phyloP scores from a whole-genome alignment of 2,888 invertebrate genomes.

The Cataglyphis rosenhaueri region DNA sequence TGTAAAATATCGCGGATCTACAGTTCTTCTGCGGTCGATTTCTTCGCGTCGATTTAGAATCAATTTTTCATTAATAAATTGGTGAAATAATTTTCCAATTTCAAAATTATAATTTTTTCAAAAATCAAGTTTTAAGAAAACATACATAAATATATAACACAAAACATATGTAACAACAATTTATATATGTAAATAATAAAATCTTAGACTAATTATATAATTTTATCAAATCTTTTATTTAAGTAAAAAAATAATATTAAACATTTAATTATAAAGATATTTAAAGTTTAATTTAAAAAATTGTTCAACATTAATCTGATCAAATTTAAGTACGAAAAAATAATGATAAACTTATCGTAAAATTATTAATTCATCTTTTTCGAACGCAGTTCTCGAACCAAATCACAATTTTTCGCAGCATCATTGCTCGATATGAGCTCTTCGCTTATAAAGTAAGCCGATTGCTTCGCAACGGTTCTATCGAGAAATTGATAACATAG shows the following conservation, averaged over 20 bases:
- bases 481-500: slow-evolving; percentile 16
- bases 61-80: neutral
- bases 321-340: neutral
- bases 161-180: neutral
- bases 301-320: neutral
- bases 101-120: neutral
- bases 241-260: neutral
- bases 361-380: neutral
- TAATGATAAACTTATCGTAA: neutral
- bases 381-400: neutral
- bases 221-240: neutral
- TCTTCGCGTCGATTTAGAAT: neutral
- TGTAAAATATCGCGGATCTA: neutral
- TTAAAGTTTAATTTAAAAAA: neutral
- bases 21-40: neutral
- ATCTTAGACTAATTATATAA: neutral
- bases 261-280: neutral
- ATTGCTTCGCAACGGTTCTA: slow-evolving; percentile 7
- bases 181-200: neutral
- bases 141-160: too few species aligned
- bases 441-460: neutral
- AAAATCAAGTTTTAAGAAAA: neutral
- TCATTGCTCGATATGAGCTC: neutral
- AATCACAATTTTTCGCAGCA: neutral
- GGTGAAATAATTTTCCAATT: neutral